These are phyloP conservation scores for Styela clava DNA, from an alignment of 23 tunicate species.

Conservation along the genomic window DNA sequence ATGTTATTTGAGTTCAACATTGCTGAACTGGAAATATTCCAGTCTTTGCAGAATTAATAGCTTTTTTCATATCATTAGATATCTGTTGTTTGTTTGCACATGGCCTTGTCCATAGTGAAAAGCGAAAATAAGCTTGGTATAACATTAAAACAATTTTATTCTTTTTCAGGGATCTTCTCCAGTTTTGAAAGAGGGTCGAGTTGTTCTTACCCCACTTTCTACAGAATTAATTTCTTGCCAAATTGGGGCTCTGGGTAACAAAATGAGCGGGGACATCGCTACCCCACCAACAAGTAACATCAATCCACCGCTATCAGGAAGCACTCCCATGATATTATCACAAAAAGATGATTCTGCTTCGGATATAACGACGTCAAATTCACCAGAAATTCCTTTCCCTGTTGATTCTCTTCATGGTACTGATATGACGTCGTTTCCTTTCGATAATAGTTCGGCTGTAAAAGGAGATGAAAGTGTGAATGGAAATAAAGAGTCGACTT, in stretches of 20 bases:
- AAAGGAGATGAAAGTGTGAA: background rate
- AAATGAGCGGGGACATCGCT: background rate
- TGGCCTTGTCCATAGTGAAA: no score
- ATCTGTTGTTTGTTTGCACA: no score
- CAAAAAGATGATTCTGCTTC: constrained; percentile 1
- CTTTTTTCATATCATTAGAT: no score
- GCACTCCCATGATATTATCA: constrained; percentile 17
- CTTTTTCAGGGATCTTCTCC: background rate
- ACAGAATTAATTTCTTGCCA: background rate
- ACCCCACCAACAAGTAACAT: constrained; percentile 5
- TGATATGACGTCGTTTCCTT: background rate
- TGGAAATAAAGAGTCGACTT: background rate
- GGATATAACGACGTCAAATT: constrained; percentile 2
- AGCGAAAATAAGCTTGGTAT: no score
- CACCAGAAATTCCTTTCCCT: constrained; percentile 13
- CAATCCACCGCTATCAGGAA: constrained; percentile 16
- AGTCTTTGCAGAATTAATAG: no score
- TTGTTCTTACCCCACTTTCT: constrained; percentile 12
- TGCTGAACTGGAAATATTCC: no score
- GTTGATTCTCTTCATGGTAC: background rate
- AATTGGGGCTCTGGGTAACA: background rate
- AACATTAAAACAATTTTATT: no score
- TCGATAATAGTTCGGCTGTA: background rate
- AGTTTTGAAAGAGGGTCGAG: background rate
- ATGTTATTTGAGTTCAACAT: no score